Evolutionary conservation across 2,888 invertebrate species (phyloP).

Genomic region (Axea sp.): DNA sequence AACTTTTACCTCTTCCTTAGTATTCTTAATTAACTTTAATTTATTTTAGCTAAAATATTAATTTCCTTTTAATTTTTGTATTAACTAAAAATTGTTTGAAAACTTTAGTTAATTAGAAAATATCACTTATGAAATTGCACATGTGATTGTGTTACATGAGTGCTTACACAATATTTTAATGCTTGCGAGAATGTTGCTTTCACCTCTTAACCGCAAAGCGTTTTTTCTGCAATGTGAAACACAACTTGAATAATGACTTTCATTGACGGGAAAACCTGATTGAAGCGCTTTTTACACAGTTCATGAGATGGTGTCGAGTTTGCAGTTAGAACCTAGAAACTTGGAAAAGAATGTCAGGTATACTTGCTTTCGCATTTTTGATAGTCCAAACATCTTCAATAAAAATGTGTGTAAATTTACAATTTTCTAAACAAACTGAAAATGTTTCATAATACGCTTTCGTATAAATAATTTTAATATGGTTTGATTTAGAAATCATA

Average conservation of each 20-base stretch:
- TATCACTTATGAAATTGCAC: slow-evolving; percentile 15
- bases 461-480: no score
- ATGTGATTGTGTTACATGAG: slow-evolving; percentile 15
- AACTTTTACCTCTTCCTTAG: neutral
- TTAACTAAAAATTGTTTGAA: neutral
- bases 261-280: slow-evolving; percentile 24
- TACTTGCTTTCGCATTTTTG: slow-evolving; percentile 59
- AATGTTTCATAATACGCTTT: no score
- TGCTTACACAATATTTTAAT: slow-evolving; percentile 38
- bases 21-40: neutral
- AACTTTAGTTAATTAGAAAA: neutral
- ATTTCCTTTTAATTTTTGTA: no score
- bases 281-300: slow-evolving; percentile 57
- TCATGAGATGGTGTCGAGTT: slow-evolving; percentile 72
- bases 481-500: no score
- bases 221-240: slow-evolving; percentile 18
- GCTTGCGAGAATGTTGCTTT: slow-evolving; percentile 32
- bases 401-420: no score
- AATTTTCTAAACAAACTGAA: no score
- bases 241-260: slow-evolving; percentile 10
- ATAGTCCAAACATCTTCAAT: slow-evolving; percentile 68
- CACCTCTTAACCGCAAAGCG: slow-evolving; percentile 14
- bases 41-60: no score
- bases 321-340: slow-evolving; percentile 69
- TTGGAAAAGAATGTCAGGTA: slow-evolving; percentile 68